Evolutionary conservation across 1,140 invertebrate species (phyloP).

Genomic region (Galleria mellonella): DNA sequence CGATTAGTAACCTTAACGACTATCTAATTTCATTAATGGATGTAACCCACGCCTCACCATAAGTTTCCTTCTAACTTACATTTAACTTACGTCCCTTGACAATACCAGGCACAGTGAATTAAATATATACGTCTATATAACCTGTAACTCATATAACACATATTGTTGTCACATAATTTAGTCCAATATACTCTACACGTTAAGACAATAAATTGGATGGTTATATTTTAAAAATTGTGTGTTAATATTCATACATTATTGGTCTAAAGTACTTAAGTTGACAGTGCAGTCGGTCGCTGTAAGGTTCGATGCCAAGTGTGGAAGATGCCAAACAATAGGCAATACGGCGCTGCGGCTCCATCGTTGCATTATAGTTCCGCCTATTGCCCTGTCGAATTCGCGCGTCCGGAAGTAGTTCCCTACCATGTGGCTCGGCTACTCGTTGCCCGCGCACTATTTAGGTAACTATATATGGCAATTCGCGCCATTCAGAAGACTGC

Average conservation of each 20-base stretch:
- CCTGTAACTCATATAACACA: no score
- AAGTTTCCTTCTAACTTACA: conserved; percentile 1
- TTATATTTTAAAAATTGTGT: conserved; percentile 29
- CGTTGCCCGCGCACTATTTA: not conserved
- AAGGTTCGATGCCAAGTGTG: conserved; percentile 62
- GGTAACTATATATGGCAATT: not conserved
- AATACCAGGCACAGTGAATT: not conserved
- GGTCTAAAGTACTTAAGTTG: conserved; percentile 52
- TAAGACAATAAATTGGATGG: conserved; percentile 14
- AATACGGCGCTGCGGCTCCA: conserved; percentile 44
- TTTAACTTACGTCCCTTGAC: conserved; percentile 1
- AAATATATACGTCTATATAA: no score
- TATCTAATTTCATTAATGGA: conserved; percentile 13
- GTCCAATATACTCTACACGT: no score
- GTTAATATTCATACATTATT: conserved; percentile 56
- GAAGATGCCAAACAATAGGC: conserved; percentile 69
- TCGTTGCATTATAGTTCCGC: conserved; percentile 42
- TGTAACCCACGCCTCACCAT: not conserved
- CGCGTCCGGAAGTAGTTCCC: conserved; percentile 42
- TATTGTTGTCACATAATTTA: no score
- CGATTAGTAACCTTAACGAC: no score
- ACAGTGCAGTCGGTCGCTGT: conserved; percentile 42
- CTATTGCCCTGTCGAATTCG: conserved; percentile 45
- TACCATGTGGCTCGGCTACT: conserved; percentile 7
- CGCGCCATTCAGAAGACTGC: no score